Conservation (phyloP, 2,797 vertebrate species). For the Diplodus puntazzo region DNA sequence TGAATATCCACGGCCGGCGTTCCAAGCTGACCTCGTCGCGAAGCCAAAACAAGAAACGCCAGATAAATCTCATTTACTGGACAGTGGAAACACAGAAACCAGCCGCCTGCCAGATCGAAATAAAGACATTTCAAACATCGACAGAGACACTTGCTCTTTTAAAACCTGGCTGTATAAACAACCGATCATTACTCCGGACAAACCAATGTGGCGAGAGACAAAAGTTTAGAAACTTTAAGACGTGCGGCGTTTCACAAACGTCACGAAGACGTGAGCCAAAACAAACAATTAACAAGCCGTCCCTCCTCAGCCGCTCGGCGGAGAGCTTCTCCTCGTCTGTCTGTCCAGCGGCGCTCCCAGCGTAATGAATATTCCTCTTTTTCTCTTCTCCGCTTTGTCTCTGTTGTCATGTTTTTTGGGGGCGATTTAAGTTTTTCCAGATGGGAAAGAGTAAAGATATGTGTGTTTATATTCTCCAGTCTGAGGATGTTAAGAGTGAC, state of each 20-base stretch:
- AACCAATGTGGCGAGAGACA: slow-evolving; percentile 52
- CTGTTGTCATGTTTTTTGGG: slow-evolving; percentile 71
- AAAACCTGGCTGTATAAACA: slow-evolving; percentile 62
- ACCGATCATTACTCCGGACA: slow-evolving; percentile 50
- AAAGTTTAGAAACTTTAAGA: slow-evolving; percentile 47
- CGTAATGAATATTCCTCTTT: slow-evolving; percentile 46
- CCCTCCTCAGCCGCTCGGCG: slow-evolving; percentile 42
- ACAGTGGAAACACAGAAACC: slow-evolving; percentile 33
- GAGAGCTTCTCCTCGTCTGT: slow-evolving; percentile 35
- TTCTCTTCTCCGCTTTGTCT: slow-evolving; percentile 37
- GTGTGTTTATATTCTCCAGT: slow-evolving; percentile 79
- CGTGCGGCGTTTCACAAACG: slow-evolving; percentile 59
- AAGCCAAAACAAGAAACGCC: slow-evolving; percentile 27
- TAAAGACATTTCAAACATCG: slow-evolving; percentile 47
- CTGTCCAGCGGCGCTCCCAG: slow-evolving; percentile 41
- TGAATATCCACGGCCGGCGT: slow-evolving; percentile 7
- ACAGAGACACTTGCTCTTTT: slow-evolving; percentile 48
- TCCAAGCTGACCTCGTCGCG: slow-evolving; percentile 10
- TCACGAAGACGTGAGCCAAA: slow-evolving; percentile 66
- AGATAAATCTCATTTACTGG: slow-evolving; percentile 55
- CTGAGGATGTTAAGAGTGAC: slow-evolving; percentile 77
- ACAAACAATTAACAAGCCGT: slow-evolving; percentile 64
- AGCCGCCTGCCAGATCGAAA: slow-evolving; percentile 39
- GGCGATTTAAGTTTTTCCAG: slow-evolving; percentile 83
- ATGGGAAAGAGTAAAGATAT: slow-evolving; percentile 71